These are phyloP conservation scores for Dreissena polymorpha DNA, from an alignment of 1,140 invertebrate species.

Conservation along the genomic window DNA sequence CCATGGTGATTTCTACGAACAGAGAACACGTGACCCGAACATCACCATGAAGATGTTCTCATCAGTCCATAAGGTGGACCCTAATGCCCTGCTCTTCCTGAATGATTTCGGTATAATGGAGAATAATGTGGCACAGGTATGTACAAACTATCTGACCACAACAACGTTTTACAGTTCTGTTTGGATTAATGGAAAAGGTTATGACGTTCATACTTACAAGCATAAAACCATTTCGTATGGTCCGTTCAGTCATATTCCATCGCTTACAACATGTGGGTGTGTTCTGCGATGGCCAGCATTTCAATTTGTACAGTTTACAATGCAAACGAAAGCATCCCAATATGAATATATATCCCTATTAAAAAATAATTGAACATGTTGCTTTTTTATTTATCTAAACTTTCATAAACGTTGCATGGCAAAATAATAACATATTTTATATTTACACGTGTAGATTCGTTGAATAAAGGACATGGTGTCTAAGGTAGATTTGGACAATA, in stretches of 20 bases:
- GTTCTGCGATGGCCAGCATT: too few relatives aligned
- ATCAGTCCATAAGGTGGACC: constrained; percentile 33
- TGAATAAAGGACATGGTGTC: too few relatives aligned
- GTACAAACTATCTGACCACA: not conserved
- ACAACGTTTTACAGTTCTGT: not conserved
- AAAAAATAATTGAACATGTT: too few relatives aligned
- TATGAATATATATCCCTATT: too few relatives aligned
- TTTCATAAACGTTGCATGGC: not conserved
- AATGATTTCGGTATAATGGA: constrained; percentile 58
- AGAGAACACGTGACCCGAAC: constrained; percentile 20
- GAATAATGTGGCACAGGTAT: constrained; percentile 26
- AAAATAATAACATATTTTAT: too few relatives aligned
- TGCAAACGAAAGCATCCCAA: too few relatives aligned
- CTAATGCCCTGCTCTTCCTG: constrained; percentile 49
- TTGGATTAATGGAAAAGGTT: not conserved
- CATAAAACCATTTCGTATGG: not conserved
- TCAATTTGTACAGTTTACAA: too few relatives aligned
- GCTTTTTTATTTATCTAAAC: not conserved
- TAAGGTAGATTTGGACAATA: too few relatives aligned
- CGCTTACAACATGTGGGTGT: not conserved
- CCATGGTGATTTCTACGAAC: constrained; percentile 47
- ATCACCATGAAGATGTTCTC: constrained; percentile 55
- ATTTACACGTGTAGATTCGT: too few relatives aligned
- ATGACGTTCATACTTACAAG: not conserved
- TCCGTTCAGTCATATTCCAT: not conserved